Conservation (phyloP, 2,797 vertebrate species). For the Phoebastria nigripes region DNA sequence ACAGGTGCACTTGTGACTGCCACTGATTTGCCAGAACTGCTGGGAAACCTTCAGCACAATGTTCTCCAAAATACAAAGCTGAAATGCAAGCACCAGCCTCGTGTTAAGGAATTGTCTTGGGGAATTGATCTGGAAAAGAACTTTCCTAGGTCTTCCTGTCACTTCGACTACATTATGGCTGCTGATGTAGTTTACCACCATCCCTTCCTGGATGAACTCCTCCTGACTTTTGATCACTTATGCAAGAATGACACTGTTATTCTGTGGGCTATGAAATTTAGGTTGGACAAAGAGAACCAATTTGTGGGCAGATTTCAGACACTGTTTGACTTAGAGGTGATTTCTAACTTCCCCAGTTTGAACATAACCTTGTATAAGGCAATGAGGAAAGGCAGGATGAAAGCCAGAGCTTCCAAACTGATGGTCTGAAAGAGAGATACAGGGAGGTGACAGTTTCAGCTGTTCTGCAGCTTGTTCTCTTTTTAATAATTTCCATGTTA, state of each 20-base stretch:
- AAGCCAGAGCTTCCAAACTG: neutral
- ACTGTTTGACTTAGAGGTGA: constrained; percentile 84
- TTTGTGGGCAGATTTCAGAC: constrained; percentile 86
- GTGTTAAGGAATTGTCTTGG: constrained; percentile 89
- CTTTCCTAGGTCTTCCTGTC: constrained; percentile 81
- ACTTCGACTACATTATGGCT: constrained; percentile 91
- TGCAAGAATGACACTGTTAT: constrained; percentile 87
- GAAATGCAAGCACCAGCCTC: constrained; percentile 84
- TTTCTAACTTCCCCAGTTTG: constrained; percentile 88
- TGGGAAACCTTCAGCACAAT: constrained; percentile 90
- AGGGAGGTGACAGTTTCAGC: neutral
- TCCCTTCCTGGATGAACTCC: constrained; percentile 86
- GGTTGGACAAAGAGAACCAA: constrained; percentile 86
- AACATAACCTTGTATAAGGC: constrained; percentile 90
- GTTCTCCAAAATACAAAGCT: constrained; percentile 84
- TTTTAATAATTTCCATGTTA: neutral
- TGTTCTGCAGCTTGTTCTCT: neutral
- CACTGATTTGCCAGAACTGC: constrained; percentile 89
- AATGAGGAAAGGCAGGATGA: constrained; percentile 71
- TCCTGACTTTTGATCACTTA: constrained; percentile 90
- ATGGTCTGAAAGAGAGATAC: neutral
- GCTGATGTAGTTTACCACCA: constrained; percentile 95
- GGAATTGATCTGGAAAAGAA: constrained; percentile 83
- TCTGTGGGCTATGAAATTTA: constrained; percentile 94
- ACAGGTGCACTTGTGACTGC: constrained; percentile 89